Conservation (phyloP, 2,113 vertebrate genomes). For the Ivindomyrus marchei region DNA sequence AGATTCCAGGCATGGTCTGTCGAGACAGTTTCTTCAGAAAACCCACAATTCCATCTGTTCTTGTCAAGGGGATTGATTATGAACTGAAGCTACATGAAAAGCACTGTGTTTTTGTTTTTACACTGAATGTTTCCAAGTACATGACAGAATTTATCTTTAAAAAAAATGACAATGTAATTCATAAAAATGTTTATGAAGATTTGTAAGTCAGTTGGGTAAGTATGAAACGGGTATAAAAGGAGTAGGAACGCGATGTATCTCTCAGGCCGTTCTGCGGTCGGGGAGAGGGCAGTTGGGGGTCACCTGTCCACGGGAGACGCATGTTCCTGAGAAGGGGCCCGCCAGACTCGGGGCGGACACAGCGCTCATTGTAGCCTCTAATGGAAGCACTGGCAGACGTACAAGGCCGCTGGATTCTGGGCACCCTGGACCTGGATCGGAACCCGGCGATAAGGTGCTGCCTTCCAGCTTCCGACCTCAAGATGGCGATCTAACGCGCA, state of each 20-base stretch:
- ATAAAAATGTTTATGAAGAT: not conserved
- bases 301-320: not conserved
- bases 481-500: not conserved
- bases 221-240: not conserved
- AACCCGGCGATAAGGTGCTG: not conserved
- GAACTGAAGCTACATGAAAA: not conserved
- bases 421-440: not conserved
- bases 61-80: not conserved
- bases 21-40: not conserved
- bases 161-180: not conserved
- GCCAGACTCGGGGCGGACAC: not conserved
- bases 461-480: not conserved
- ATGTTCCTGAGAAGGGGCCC: not conserved
- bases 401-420: conserved; percentile 10
- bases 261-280: too few relatives aligned
- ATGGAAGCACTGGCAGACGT: conserved; percentile 36
- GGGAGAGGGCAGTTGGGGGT: not conserved
- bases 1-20: not conserved
- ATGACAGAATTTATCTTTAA: not conserved
- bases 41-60: not conserved
- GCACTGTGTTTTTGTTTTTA: not conserved
- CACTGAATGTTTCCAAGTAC: not conserved
- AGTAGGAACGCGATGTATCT: not conserved
- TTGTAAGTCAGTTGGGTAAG: not conserved
- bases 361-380: conserved; percentile 16